Conservation (phyloP, 2,113 vertebrate species). For the Phylloscopus trochiloides region DNA sequence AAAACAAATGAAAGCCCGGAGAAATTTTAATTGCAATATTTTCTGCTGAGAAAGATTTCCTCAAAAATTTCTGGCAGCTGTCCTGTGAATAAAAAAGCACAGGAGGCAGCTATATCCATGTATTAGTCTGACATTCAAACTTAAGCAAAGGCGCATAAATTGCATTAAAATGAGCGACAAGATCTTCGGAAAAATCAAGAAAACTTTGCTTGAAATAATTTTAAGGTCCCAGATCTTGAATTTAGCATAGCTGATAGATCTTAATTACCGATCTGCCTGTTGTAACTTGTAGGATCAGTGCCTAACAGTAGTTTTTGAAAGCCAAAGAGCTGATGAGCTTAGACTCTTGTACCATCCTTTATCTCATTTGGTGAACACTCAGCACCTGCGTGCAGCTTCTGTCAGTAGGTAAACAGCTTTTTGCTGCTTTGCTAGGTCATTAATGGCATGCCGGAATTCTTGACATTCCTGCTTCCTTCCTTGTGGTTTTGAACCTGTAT, state of each 20-base stretch:
- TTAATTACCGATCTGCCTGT: not conserved
- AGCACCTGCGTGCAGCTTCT: constrained; percentile 70
- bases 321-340: constrained; percentile 18
- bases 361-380: constrained; percentile 63
- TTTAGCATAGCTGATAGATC: not conserved
- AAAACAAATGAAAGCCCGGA: not conserved
- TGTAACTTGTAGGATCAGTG: constrained; percentile 21
- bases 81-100: not conserved
- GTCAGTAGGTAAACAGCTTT: constrained; percentile 60
- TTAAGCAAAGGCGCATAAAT: not conserved
- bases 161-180: constrained; percentile 21
- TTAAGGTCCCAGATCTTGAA: constrained; percentile 4
- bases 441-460: constrained; percentile 71
- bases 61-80: not conserved
- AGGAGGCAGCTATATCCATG: not conserved
- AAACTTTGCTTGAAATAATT: constrained; percentile 18
- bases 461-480: constrained; percentile 64
- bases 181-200: constrained; percentile 35
- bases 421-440: constrained; percentile 63
- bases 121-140: not conserved
- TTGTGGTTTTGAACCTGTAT: constrained; percentile 46
- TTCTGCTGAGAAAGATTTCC: not conserved
- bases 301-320: constrained; percentile 51
- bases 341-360: constrained; percentile 52
- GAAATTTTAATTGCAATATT: not conserved